Percentiles rank a stretch among this genome's conserved stretches.
These are phyloP conservation scores for Hoplias malabaricus DNA, from an alignment of 2,113 vertebrate species.

Conservation along the genomic window DNA sequence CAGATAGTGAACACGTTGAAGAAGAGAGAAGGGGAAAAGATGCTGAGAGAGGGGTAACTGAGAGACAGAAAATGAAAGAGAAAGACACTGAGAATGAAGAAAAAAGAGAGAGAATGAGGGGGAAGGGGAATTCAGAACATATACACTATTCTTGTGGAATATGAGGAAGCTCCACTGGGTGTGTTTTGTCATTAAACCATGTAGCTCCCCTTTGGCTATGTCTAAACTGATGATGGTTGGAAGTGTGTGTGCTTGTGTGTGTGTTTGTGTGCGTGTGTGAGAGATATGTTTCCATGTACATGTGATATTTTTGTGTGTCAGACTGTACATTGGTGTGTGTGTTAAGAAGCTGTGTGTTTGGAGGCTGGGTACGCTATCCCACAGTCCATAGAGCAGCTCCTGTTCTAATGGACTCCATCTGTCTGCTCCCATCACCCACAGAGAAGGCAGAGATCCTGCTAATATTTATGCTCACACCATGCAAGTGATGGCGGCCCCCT, in stretches of 20 bases:
- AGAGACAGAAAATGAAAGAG: not conserved
- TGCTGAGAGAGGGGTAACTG: not conserved
- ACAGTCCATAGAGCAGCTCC: slow-evolving; percentile 41
- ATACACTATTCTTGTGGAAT: slow-evolving; percentile 33
- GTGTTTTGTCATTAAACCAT: slow-evolving; percentile 24
- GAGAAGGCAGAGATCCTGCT: slow-evolving; percentile 46
- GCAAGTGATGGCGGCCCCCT: slow-evolving; percentile 37
- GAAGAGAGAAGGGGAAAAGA: not conserved
- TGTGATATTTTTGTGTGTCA: not conserved
- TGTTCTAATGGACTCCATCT: slow-evolving; percentile 54
- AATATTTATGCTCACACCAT: slow-evolving; percentile 51
- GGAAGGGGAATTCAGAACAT: slow-evolving; percentile 11
- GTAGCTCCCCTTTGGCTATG: slow-evolving; percentile 39
- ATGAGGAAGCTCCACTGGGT: slow-evolving; percentile 40
- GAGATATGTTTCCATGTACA: not conserved
- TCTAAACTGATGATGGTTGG: slow-evolving; percentile 37
- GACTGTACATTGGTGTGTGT: not conserved
- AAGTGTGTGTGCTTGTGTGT: not conserved
- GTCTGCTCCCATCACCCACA: slow-evolving; percentile 47
- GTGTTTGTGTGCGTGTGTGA: not conserved
- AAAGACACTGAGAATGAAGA: not conserved
- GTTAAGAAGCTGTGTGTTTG: not conserved
- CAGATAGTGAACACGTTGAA: no score
- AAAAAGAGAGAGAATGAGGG: not conserved
- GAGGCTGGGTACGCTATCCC: slow-evolving; percentile 24